These are phyloP conservation scores for Thymallus thymallus DNA, from an alignment of 2,113 vertebrate genomes.

Conservation along the genomic window DNA sequence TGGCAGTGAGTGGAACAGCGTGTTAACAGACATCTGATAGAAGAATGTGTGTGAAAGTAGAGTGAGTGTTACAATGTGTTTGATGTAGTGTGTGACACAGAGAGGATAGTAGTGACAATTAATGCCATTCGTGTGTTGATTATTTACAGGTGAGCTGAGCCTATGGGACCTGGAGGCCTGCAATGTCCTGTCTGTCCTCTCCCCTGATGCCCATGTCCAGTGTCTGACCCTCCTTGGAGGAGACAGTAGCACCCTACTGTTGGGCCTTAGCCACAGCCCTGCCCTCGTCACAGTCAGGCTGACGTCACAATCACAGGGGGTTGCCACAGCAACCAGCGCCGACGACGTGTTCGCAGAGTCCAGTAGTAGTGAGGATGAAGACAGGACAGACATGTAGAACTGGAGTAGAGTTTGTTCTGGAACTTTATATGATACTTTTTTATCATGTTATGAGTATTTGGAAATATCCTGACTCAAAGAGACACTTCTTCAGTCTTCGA, in stretches of 20 bases:
- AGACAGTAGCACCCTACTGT: slow-evolving; percentile 45
- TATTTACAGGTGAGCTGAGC: slow-evolving; percentile 32
- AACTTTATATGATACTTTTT: not conserved
- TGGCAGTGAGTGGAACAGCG: too few species aligned
- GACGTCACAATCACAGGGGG: slow-evolving; percentile 56
- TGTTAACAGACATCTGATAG: not conserved
- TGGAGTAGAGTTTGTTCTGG: not conserved
- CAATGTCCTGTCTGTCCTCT: slow-evolving; percentile 53
- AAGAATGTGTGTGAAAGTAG: not conserved
- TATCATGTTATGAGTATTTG: not conserved
- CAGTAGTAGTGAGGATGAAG: slow-evolving; percentile 63
- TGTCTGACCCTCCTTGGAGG: slow-evolving; percentile 40
- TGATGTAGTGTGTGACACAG: not conserved
- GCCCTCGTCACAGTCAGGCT: slow-evolving; percentile 20
- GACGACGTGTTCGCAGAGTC: slow-evolving; percentile 61
- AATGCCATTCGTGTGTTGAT: not conserved
- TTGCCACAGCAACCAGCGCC: slow-evolving; percentile 5
- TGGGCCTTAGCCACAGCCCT: slow-evolving; percentile 59
- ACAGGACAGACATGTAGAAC: slow-evolving; percentile 4
- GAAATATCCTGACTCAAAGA: not conserved
- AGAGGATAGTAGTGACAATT: not conserved
- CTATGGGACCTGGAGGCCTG: slow-evolving; percentile 56
- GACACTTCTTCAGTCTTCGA: not conserved
- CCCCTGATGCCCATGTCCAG: slow-evolving; percentile 53
- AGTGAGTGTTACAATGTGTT: too few species aligned